Conservation (phyloP, 23 tunicate species). For the Styela clava region DNA sequence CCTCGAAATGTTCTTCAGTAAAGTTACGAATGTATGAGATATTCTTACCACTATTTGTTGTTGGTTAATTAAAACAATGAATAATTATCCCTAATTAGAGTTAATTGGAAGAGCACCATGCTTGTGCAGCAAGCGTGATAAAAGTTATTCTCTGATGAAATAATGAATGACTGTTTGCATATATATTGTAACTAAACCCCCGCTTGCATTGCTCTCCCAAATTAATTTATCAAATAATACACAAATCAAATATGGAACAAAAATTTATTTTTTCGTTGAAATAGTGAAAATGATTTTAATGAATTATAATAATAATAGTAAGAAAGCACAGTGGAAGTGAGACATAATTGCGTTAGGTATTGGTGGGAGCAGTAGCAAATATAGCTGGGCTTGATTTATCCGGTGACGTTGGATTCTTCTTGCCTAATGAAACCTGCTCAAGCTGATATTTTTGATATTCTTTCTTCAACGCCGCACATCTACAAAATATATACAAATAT, state of each 20-base stretch:
- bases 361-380: background rate
- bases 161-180: too few species aligned
- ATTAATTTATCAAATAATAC: too few species aligned
- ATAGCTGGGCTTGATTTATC: background rate
- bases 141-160: too few species aligned
- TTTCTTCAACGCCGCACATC: conserved; percentile 74
- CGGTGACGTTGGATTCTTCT: background rate
- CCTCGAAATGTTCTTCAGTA: too few species aligned
- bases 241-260: background rate
- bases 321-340: conserved; percentile 33
- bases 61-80: too few species aligned
- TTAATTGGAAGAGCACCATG: too few species aligned
- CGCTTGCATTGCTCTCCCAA: too few species aligned
- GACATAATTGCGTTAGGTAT: background rate
- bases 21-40: too few species aligned
- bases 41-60: too few species aligned
- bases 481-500: background rate
- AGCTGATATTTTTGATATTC: conserved; percentile 59
- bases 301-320: background rate
- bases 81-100: too few species aligned
- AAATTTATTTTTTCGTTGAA: background rate
- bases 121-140: too few species aligned
- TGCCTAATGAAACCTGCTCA: background rate
- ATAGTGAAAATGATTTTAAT: background rate
- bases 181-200: too few species aligned